phyloP scores from a whole-genome alignment of 92 coral and sea anemone genomes.

The Meandrina meandrites region DNA sequence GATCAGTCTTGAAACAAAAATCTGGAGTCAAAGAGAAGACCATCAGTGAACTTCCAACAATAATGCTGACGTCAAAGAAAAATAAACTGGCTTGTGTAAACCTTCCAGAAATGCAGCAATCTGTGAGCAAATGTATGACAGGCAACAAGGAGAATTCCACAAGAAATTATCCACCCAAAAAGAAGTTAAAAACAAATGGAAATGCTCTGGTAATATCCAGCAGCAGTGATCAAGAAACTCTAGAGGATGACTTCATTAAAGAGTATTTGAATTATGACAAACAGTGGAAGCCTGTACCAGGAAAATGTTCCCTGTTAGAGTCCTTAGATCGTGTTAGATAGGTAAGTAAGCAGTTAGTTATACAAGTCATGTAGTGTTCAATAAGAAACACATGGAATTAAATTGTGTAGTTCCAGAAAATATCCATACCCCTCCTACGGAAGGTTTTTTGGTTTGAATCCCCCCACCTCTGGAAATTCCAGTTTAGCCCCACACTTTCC shows the following conservation, averaged over 20 bases:
- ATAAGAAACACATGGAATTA: too few species aligned
- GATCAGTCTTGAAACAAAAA: not conserved
- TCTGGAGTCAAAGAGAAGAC: not conserved
- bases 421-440: too few species aligned
- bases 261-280: slow-evolving; percentile 3
- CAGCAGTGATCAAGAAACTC: not conserved
- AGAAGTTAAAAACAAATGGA: slow-evolving; percentile 10
- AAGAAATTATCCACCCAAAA: slow-evolving; percentile 5
- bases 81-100: not conserved
- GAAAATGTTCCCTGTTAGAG: slow-evolving; percentile 12
- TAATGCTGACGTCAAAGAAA: slow-evolving; percentile 11
- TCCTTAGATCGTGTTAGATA: slow-evolving; percentile 13
- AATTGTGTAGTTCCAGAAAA: too few species aligned
- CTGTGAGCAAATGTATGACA: not conserved
- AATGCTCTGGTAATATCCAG: not conserved
- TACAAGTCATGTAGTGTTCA: too few species aligned
- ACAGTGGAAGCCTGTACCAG: slow-evolving; percentile 2
- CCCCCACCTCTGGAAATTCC: too few species aligned
- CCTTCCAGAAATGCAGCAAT: not conserved
- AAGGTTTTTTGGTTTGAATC: too few species aligned
- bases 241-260: slow-evolving; percentile 23
- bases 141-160: not conserved
- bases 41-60: slow-evolving; percentile 17
- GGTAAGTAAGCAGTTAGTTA: not conserved
- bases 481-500: too few species aligned